Base-by-base conservation (phyloP, 2,113 vertebrate species). In the Echinops telfairi region DNA sequence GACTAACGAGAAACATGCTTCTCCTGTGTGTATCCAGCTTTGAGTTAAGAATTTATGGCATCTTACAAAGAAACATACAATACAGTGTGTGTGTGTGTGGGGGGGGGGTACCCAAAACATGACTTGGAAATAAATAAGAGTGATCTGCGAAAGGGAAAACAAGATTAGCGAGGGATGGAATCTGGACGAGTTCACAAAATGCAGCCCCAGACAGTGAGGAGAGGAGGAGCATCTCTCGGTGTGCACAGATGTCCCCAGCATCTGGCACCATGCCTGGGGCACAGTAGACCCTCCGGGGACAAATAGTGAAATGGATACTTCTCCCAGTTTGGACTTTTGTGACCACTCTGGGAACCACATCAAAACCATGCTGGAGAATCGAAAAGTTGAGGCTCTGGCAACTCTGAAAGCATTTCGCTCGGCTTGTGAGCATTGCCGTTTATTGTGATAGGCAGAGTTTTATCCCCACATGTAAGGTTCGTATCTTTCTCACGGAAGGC, bases 31-130 rank as follows among this genome's bases (percentile, higher is more conserved):
- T 33, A 38, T 71, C 14, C 12, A 94, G n/a, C 11, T 95, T 85
- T 92, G 62, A 78, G 33, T 83, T 88, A 88, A 88, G 93, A 95
- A 96, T 96, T 84, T 80, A 76, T 90, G 93, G 93, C 84, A 95
- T 94, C 60, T 95, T 93, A 71, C 57, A 85, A 95, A 92, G 83
- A 96, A 89, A 85, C 78, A 95, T 66, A 84, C 9, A 89, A 64
- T 43, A 17, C 47, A 53, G 47, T 11, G 43, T 5, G 43, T 5
- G 43, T 10, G 10, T n/a, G n/a, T n/a, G n/a, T n/a, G 47, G 47
- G 12, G 10, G 47, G 47, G 9, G 47, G 6, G n/a, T 6, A n/a
- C 19, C 71, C 19, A 4, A 23, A 80, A 6, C 16, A 83, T 29
- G 29, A 76, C 38, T 58, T 89, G 73, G 10, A 84, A 83, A 27